phyloP scores from a whole-genome alignment of 2,888 invertebrate species.

The Heterodera filipjevi region DNA sequence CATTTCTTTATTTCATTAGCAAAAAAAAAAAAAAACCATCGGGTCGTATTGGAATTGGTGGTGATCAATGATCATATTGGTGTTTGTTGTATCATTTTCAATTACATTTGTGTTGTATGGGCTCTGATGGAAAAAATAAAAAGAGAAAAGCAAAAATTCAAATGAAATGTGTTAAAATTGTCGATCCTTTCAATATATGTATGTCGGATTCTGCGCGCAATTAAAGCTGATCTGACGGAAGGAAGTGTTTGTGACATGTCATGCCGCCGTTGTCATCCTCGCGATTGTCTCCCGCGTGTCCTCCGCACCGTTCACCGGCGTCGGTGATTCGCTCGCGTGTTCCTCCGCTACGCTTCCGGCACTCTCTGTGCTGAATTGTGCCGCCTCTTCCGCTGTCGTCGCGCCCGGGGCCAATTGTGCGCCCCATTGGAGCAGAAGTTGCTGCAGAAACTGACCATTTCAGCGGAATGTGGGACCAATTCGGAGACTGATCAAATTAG shows the following conservation, averaged over 20 bases:
- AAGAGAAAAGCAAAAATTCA: not conserved
- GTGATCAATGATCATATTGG: not conserved
- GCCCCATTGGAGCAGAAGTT: conserved; percentile 1
- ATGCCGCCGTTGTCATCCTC: conserved; percentile 2
- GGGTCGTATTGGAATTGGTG: not conserved
- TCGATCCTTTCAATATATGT: not conserved
- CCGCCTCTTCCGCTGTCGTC: not conserved
- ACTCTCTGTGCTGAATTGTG: not conserved
- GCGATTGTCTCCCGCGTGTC: not conserved
- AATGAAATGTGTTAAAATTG: not conserved
- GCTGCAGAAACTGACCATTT: not conserved
- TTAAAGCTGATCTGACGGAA: not conserved
- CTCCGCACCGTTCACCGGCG: not conserved
- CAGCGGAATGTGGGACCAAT: too few relatives aligned
- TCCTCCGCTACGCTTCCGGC: not conserved
- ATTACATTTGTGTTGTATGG: not conserved
- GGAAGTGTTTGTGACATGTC: not conserved
- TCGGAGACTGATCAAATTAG: not conserved
- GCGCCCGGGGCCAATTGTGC: not conserved
- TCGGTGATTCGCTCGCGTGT: not conserved
- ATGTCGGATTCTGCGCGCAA: not conserved
- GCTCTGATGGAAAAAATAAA: not conserved
- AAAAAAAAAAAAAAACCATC: conserved; percentile 8
- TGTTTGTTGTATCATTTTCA: too few relatives aligned
- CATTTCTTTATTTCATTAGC: not conserved